Base-by-base conservation (phyloP, 2,888 invertebrate species). In the Mimumesa dahlbomi region DNA sequence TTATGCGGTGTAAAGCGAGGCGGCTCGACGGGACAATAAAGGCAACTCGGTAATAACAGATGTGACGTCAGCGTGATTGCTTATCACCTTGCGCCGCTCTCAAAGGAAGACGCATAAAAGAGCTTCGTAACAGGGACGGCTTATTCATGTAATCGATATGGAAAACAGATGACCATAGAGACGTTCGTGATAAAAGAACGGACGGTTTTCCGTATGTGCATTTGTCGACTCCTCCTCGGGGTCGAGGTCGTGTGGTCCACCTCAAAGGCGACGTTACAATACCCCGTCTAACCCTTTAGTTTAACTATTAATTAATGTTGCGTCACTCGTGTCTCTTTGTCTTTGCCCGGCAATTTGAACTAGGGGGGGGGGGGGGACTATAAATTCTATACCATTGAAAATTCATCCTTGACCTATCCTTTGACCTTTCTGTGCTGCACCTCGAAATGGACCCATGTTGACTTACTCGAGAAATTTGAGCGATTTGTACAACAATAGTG, bases 1-100 rank as follows among this genome's bases (percentile, higher is more conserved):
- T 64, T 49, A 58, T 13, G 11, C 34, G 2, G 9, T 36, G 58
- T 58, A 59, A 59, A 65, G 45, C 21, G 54, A 65, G 54, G 59
- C 52, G 6, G 25, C 36, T 57, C 38, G n/a, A 58, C 59, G 50
- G 45, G 22, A 11, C 21, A 49, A 58, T 38, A 45, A 64, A 64
- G 34, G 29, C 34, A 14, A 31, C 40, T 16, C 18, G 40, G 16
- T 40, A 16, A 40, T 34, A 34, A 5, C 40, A 9, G 40, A 2
- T 2, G 34, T 50, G 49, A 58, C 49, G 49, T 57, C 38, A 52
- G 22, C 14, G 22, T 29, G 65, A 53, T 53, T 40, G 53, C 53
- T 48, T 53, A 61, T 53, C 48, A 42, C 16, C 13, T 22, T n/a
- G 7, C 29, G 21, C 19, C 25, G 2, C 43, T 36, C 48, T 53